Base-by-base conservation (phyloP, 1,140 invertebrate species). In the Mya arenaria region DNA sequence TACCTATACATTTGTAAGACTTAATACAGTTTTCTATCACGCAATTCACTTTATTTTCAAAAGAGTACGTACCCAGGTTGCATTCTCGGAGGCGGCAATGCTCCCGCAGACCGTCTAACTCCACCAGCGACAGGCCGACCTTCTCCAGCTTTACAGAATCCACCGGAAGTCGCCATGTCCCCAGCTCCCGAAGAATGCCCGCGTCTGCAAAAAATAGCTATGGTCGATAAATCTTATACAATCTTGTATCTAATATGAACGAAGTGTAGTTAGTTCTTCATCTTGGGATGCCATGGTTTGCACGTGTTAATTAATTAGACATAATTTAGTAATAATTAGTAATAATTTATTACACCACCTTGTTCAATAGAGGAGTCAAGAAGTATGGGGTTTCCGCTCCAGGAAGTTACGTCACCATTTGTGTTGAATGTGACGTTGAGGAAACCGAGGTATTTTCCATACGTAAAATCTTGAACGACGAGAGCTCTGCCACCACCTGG, bases 401-500 rank as follows among this genome's bases (percentile, higher is more conserved):
- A 96, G 3, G 90, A 85, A 0, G 93, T 91, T 1, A 98, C 92
- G 89, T 97, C 95, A 23, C 97, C 97, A 1, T 95, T 86, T 0
- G 92, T 89, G 91, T 98, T 94, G 89, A 98, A 97, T 32, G 94
- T 92, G 0, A 97, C 83, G 39, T 95, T 94, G 4, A 98, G 90
- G 88, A 95, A 94, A 0, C 97, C 97, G 30, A 98, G 92, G 91
- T 98, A 98, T 93, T 98, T 98, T 0, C 97, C 98, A 89, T 96
- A 97, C 0, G 97, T 96, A 88, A 96, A 98, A 4, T 97, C 97
- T 92, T 98, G 97, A 0, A 98, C 97, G 1, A 97, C 97, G 0
- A 97, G 96, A 0, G 96, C 96, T 77, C 94, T 94, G 88, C 95
- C 95, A 0, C 96, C 96, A 65, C 93, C 95, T 0, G 90, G 39